Evolutionary conservation across 2,888 invertebrate species (phyloP).

Genomic region (Microctonus hyperodae): DNA sequence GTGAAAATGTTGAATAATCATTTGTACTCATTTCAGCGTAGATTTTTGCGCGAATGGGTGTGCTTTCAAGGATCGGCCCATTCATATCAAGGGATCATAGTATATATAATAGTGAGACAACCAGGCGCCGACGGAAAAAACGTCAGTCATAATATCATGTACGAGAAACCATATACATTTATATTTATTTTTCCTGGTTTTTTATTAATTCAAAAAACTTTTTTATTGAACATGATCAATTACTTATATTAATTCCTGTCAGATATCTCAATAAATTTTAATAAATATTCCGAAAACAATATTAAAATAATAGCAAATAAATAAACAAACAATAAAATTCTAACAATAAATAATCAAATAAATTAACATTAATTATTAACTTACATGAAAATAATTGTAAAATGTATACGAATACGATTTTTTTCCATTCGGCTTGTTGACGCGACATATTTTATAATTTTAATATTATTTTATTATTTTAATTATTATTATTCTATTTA

Average conservation of each 20-base stretch:
- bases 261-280: no score
- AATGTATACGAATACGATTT: constrained; percentile 58
- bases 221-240: no score
- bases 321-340: background rate
- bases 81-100: constrained; percentile 1
- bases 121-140: constrained; percentile 2
- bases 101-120: constrained; percentile 3
- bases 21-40: constrained; percentile 9
- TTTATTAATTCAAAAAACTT: no score
- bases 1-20: background rate
- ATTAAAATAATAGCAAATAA: background rate
- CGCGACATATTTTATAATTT: constrained; percentile 49
- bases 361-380: constrained; percentile 42
- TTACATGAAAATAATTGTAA: constrained; percentile 61
- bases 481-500: constrained; percentile 20
- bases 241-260: no score
- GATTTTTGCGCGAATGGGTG: constrained; percentile 18
- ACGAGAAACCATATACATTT: background rate
- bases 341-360: background rate
- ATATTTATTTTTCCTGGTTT: background rate
- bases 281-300: background rate
- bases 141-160: background rate
- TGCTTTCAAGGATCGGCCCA: constrained; percentile 17
- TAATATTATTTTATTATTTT: constrained; percentile 29
- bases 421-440: constrained; percentile 54